Evolutionary conservation across 2,888 invertebrate species (phyloP).

Genomic region (Rambutsinella grinnellia): DNA sequence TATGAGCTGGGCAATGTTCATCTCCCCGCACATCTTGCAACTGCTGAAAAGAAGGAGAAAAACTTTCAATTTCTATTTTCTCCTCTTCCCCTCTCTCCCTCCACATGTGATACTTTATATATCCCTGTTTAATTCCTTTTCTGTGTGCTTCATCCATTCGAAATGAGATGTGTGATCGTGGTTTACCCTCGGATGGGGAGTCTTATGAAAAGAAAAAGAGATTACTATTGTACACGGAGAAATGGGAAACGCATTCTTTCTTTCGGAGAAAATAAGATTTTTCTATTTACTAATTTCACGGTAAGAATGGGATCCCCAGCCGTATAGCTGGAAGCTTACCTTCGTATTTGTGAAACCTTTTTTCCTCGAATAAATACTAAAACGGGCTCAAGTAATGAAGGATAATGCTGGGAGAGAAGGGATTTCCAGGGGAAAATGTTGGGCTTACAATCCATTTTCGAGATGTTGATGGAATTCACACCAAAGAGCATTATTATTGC

Average conservation of each 20-base stretch:
- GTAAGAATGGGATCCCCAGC: too few species aligned
- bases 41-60: conserved; percentile 9
- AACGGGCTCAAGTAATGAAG: too few species aligned
- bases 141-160: conserved; percentile 43
- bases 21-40: not conserved
- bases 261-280: conserved; percentile 32
- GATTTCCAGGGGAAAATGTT: too few species aligned
- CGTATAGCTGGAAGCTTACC: too few species aligned
- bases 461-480: too few species aligned
- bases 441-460: too few species aligned
- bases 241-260: conserved; percentile 16
- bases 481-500: too few species aligned
- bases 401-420: too few species aligned
- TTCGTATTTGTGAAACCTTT: too few species aligned
- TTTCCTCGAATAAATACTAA: too few species aligned
- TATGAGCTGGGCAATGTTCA: not conserved
- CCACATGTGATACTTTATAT: conserved; percentile 38
- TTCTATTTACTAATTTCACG: conserved; percentile 48
- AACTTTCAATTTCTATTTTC: conserved; percentile 45
- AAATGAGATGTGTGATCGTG: conserved; percentile 27
- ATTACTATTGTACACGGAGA: conserved; percentile 5
- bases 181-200: not conserved
- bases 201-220: not conserved
- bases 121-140: conserved; percentile 44
- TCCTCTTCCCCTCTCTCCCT: conserved; percentile 17